These are phyloP conservation scores for Parnassius apollo DNA, from an alignment of 2,888 invertebrate species.

Conservation along the genomic window DNA sequence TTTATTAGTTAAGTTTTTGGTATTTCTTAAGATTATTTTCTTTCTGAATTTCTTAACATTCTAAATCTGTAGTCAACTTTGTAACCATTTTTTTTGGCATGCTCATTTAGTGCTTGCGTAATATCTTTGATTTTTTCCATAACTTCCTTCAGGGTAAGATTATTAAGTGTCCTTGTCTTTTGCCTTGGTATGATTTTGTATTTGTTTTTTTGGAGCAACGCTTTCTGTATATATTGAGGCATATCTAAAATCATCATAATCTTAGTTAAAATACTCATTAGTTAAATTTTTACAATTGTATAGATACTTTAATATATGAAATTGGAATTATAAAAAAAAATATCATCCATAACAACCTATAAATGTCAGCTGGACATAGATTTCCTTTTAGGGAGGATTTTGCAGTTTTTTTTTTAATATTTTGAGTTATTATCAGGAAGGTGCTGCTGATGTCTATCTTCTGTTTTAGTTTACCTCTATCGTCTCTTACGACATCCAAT, in stretches of 20 bases:
- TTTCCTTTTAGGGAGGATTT: too few relatives aligned
- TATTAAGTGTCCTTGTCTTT: conserved; percentile 45
- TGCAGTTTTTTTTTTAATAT: too few relatives aligned
- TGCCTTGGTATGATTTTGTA: conserved; percentile 35
- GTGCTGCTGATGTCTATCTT: too few relatives aligned
- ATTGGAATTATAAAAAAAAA: too few relatives aligned
- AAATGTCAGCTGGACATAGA: too few relatives aligned
- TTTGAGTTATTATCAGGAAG: too few relatives aligned
- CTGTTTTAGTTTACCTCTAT: too few relatives aligned
- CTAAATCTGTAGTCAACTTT: conserved; percentile 65
- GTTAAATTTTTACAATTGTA: neutral
- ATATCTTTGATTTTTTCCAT: conserved; percentile 57
- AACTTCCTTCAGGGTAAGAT: conserved; percentile 52
- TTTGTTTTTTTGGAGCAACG: conserved; percentile 44
- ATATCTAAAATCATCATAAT: conserved; percentile 39
- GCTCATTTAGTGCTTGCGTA: conserved; percentile 47
- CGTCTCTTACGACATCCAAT: too few relatives aligned
- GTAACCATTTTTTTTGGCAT: conserved; percentile 61
- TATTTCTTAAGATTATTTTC: neutral
- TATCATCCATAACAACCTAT: too few relatives aligned
- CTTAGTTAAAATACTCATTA: neutral
- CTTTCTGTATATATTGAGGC: conserved; percentile 52
- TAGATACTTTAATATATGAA: too few relatives aligned
- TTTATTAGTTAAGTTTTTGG: too few relatives aligned
- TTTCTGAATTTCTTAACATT: conserved; percentile 34